These are phyloP conservation scores for Temnothorax ravouxi DNA, from an alignment of 2,888 invertebrate species.

Conservation along the genomic window DNA sequence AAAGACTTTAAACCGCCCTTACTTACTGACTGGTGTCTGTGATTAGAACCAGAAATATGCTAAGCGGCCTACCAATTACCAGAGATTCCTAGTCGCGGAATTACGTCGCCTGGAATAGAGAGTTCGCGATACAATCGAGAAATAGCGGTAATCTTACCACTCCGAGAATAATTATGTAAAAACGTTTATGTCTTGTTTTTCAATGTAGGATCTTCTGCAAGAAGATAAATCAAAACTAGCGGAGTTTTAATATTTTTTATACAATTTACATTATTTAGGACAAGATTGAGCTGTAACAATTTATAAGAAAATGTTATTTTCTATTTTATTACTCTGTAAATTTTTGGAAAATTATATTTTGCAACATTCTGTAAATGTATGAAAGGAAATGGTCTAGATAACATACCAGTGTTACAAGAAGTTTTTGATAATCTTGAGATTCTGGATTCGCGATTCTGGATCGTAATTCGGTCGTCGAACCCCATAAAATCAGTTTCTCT, in stretches of 20 bases:
- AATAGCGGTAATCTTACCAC: not conserved
- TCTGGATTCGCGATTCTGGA: not conserved
- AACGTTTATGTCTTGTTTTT: not conserved
- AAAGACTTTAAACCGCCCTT: slow-evolving; percentile 82
- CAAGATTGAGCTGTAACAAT: not conserved
- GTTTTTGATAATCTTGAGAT: slow-evolving; percentile 24
- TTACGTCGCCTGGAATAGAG: slow-evolving; percentile 53
- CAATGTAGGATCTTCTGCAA: not conserved
- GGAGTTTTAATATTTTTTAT: not conserved
- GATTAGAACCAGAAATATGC: slow-evolving; percentile 84
- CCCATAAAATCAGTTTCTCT: slow-evolving; percentile 69
- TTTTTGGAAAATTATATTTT: not conserved
- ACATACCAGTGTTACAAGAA: not conserved
- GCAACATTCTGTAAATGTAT: not conserved
- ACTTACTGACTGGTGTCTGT: slow-evolving; percentile 80
- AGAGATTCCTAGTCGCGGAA: slow-evolving; percentile 70
- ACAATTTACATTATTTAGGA: not conserved
- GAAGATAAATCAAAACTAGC: not conserved
- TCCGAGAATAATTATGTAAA: slow-evolving; percentile 3
- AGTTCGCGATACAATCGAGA: slow-evolving; percentile 35
- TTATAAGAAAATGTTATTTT: not conserved
- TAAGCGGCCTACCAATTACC: slow-evolving; percentile 82
- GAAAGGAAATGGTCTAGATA: not conserved
- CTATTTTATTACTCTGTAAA: not conserved
- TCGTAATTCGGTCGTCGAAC: slow-evolving; percentile 37